A percentile compares a stretch with the other conserved stretches of the same genome.
phyloP scores from a whole-genome alignment of 2,797 vertebrate genomes.

The Atherinosoma microstoma region DNA sequence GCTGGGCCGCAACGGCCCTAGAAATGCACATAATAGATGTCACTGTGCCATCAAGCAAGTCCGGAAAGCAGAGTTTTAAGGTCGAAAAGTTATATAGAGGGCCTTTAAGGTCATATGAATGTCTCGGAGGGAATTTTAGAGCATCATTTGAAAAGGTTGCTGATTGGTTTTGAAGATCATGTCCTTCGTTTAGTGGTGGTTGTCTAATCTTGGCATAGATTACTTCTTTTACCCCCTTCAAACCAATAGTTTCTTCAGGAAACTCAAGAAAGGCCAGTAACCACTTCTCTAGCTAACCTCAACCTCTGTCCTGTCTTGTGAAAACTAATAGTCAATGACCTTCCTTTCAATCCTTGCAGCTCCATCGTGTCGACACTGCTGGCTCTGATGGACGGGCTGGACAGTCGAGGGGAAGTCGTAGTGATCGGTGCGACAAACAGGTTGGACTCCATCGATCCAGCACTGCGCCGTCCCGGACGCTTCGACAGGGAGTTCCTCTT shows the following conservation, averaged over 20 bases:
- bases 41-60: no score
- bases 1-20: no score
- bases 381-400: slow-evolving; percentile 95
- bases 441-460: slow-evolving; percentile 95
- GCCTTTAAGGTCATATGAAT: no score
- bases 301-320: neutral
- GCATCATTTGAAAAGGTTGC: neutral
- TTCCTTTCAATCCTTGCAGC: slow-evolving; percentile 24
- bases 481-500: slow-evolving; percentile 97
- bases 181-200: neutral
- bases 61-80: no score
- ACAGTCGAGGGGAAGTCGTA: slow-evolving; percentile 93
- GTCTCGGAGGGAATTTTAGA: neutral
- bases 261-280: neutral
- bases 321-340: neutral
- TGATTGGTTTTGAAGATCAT: neutral
- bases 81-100: no score
- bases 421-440: slow-evolving; percentile 97
- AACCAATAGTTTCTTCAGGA: neutral
- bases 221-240: neutral
- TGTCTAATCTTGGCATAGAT: neutral
- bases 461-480: slow-evolving; percentile 94
- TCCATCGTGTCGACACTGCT: slow-evolving; percentile 94
- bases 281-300: neutral
- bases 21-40: no score